Evolutionary conservation across 2,888 invertebrate genomes (phyloP).

Genomic region (Cyaniris semiargus): DNA sequence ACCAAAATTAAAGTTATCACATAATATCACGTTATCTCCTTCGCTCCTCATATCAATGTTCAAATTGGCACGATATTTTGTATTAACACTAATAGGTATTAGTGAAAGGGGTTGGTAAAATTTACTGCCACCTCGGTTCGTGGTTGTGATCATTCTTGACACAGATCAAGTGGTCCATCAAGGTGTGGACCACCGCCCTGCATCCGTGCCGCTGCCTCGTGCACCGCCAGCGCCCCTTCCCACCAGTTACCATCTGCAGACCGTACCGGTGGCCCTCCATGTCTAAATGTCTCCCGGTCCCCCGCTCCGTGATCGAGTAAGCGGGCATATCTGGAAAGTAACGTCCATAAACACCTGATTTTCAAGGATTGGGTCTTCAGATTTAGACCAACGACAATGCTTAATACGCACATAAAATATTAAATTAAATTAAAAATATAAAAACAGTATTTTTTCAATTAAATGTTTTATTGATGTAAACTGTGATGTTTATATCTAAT

Average conservation of each 20-base stretch:
- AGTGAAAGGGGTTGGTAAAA: background rate
- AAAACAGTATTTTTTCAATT: background rate
- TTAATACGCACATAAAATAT: background rate
- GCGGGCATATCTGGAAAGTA: slow-evolving; percentile 4
- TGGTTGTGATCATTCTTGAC: slow-evolving; percentile 49
- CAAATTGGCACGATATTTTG: background rate
- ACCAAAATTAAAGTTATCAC: too few species aligned
- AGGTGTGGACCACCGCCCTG: slow-evolving; percentile 44
- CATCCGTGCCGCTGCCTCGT: slow-evolving; percentile 45
- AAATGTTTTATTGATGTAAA: too few species aligned
- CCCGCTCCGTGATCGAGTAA: slow-evolving; percentile 1
- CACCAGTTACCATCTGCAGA: slow-evolving; percentile 35
- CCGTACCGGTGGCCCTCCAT: slow-evolving; percentile 42
- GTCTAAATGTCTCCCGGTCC: slow-evolving; percentile 33
- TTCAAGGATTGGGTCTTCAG: background rate
- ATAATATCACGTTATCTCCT: too few species aligned
- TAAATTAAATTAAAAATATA: background rate
- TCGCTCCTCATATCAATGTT: background rate
- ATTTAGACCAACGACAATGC: background rate
- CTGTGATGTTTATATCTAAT: too few species aligned
- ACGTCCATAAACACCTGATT: background rate
- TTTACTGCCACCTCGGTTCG: background rate
- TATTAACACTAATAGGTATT: too few species aligned
- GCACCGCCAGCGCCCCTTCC: slow-evolving; percentile 46
- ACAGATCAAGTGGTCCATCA: slow-evolving; percentile 42